Conservation (phyloP, 1,140 invertebrate species). For the Trichomalopsis sarcophagae region DNA sequence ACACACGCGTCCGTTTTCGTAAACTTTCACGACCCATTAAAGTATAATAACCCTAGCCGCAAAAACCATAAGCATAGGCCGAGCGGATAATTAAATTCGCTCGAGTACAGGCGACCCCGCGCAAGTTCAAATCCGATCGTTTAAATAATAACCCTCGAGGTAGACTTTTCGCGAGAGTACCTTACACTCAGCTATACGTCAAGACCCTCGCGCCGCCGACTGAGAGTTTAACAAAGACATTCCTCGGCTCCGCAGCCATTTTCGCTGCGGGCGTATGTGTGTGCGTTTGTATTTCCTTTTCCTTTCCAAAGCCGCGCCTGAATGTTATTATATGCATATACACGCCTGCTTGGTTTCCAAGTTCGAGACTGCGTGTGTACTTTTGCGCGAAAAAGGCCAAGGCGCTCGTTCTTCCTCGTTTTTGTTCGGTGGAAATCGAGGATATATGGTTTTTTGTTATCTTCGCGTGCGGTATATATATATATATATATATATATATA, state of each 20-base stretch:
- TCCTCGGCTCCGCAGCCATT: background rate
- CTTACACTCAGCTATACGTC: no score
- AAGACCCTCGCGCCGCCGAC: no score
- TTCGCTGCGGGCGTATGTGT: background rate
- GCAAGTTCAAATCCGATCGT: background rate
- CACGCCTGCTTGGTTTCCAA: background rate
- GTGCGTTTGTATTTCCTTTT: background rate
- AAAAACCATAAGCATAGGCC: no score
- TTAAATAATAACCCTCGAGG: background rate
- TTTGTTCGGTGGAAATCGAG: background rate
- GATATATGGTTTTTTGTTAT: no score
- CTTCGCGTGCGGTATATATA: no score
- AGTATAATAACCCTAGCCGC: no score
- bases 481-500: no score
- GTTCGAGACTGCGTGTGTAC: background rate
- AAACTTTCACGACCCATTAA: no score
- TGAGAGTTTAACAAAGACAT: background rate
- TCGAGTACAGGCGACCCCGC: no score
- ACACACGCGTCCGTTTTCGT: no score
- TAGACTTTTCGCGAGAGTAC: background rate
- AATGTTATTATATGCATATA: background rate
- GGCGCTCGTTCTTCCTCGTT: background rate
- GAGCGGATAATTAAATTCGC: no score
- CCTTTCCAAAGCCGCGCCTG: conserved; percentile 2
- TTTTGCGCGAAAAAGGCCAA: no score